phyloP scores from a whole-genome alignment of 2,888 invertebrate species.

The Taphrorychus bicolor region DNA sequence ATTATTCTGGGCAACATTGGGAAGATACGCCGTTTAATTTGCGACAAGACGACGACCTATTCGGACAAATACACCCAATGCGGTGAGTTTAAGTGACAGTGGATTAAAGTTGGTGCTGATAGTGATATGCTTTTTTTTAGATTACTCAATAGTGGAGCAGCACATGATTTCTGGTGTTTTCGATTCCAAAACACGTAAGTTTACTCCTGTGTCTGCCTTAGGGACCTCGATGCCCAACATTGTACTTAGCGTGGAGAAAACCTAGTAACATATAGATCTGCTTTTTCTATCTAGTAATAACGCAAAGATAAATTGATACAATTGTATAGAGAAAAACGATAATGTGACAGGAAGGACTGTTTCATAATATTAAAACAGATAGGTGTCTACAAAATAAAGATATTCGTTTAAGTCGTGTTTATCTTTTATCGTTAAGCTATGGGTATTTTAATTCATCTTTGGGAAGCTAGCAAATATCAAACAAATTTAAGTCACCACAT shows the following conservation, averaged over 20 bases:
- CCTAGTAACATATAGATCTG: not conserved
- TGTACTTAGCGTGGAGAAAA: not conserved
- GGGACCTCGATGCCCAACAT: not conserved
- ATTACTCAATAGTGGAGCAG: slow-evolving; percentile 13
- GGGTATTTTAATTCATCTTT: too few relatives aligned
- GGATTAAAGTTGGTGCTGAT: too few relatives aligned
- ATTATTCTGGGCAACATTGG: slow-evolving; percentile 47
- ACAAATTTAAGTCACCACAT: too few relatives aligned
- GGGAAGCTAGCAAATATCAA: too few relatives aligned
- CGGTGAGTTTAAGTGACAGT: slow-evolving; percentile 39
- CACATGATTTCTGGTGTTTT: slow-evolving; percentile 11
- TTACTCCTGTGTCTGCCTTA: not conserved
- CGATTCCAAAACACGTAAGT: not conserved
- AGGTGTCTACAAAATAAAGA: too few relatives aligned
- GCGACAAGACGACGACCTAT: slow-evolving; percentile 12
- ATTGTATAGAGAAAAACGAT: too few relatives aligned
- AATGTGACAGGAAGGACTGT: too few relatives aligned
- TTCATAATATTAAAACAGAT: too few relatives aligned
- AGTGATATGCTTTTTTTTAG: slow-evolving; percentile 10
- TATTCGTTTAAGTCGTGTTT: too few relatives aligned
- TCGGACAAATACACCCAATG: slow-evolving; percentile 44
- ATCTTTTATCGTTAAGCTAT: too few relatives aligned
- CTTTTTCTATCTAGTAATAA: not conserved
- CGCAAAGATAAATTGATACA: not conserved
- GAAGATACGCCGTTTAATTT: slow-evolving; percentile 43